These are phyloP conservation scores for Xenopus borealis DNA, from an alignment of 2,113 vertebrate species.

Conservation along the genomic window DNA sequence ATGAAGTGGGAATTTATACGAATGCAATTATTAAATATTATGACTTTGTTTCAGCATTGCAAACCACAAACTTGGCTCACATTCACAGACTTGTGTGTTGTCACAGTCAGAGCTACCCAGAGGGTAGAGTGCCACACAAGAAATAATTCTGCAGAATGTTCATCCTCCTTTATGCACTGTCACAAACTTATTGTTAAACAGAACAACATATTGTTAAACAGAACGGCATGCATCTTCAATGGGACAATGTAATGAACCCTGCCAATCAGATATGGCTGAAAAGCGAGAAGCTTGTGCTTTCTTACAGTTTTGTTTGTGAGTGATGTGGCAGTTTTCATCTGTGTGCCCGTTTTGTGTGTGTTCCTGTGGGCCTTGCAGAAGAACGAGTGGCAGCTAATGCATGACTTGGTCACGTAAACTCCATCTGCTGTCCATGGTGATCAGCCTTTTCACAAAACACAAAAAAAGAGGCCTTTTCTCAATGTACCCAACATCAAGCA, in stretches of 20 bases:
- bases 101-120: no score
- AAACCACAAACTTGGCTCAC: no score
- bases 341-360: slow-evolving; percentile 31
- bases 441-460: slow-evolving; percentile 33
- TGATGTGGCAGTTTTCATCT: slow-evolving; percentile 34
- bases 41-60: no score
- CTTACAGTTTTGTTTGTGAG: not conserved
- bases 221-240: no score
- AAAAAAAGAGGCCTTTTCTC: slow-evolving; percentile 34
- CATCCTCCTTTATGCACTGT: no score
- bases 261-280: slow-evolving; percentile 1
- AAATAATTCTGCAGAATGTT: no score
- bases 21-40: no score
- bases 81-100: no score
- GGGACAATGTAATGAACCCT: slow-evolving; percentile 1
- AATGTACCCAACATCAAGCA: slow-evolving; percentile 22
- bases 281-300: not conserved
- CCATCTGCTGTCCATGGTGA: slow-evolving; percentile 38
- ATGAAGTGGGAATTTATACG: no score
- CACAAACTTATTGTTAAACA: no score
- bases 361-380: slow-evolving; percentile 43
- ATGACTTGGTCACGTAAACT: slow-evolving; percentile 41
- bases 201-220: no score
- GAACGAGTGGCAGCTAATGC: slow-evolving; percentile 37
- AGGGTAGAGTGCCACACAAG: no score